Base-by-base conservation (phyloP, 1,140 invertebrate genomes). In the Cotesia chilonis region DNA sequence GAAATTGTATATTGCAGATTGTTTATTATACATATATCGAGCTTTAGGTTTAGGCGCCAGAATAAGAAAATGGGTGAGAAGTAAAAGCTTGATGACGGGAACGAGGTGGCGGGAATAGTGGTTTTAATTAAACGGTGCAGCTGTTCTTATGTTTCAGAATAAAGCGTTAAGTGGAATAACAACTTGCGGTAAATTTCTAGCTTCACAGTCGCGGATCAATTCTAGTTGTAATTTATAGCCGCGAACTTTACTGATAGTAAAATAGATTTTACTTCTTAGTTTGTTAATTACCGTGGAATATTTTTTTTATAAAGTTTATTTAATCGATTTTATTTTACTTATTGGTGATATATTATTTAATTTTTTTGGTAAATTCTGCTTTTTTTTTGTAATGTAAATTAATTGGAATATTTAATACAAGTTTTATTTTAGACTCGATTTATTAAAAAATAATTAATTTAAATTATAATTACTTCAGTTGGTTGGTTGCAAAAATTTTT, bases 121-220 rank as follows among this genome's bases (percentile, higher is more conserved):
- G 74, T 63, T 80, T 80, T 80, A 80, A 80, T 80, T 80, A 80
- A 80, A 80, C 76, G 77, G 78, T 75, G 78, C 79, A 78, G 75
- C 76, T 77, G 77, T 68, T 68, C 66, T 68, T 68, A 41, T 55
- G 10, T 52, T 51, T 20, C 17, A 20, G 66, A 28, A 68, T 68
- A 55, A 68, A 68, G 36, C 66, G 66, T 55, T 55, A 68, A 20
- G 66, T 54, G 41, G 7, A 38, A 68, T 68, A 68, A 51, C 41
- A 68, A 68, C 51, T 14, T 55, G 66, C 51, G 66, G 66, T 68
- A 68, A 68, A 20, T 68, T 54, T 68, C 66, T 28, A 68, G 41
- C 66, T 68, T 51, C n/a, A 47, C 6, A 68, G 14, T 54, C 63
- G 52, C 41, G 20, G 35, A 47, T 68, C 47, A 54, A 68, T 68